Percentiles rank a stretch among this genome's conserved stretches.
phyloP scores from a whole-genome alignment of 1,140 invertebrate species.

The Drosophila littoralis region DNA sequence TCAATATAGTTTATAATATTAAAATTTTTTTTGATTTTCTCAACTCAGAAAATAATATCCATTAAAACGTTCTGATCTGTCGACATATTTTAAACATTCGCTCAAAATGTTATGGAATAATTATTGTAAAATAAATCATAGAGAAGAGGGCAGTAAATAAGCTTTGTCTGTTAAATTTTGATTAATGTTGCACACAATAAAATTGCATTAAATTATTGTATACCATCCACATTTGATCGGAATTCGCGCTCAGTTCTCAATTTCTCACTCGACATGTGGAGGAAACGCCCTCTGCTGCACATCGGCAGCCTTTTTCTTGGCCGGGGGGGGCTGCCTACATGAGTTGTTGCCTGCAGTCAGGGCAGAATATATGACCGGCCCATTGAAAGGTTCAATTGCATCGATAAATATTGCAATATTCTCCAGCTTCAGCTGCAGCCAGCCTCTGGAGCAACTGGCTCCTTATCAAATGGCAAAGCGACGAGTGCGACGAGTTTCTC shows the following conservation, averaged over 20 bases:
- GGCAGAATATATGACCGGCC: conserved; percentile 48
- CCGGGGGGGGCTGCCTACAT: conserved; percentile 29
- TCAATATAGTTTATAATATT: too few species aligned
- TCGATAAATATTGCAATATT: conserved; percentile 74
- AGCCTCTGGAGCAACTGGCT: conserved; percentile 13
- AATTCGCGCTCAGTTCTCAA: conserved; percentile 3
- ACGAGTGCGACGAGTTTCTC: conserved; percentile 59
- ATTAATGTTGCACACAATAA: conserved; percentile 1
- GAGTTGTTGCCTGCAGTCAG: conserved; percentile 51
- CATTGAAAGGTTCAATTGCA: conserved; percentile 65
- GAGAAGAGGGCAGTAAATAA: too few species aligned
- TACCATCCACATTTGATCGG: conserved; percentile 16
- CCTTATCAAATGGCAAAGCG: conserved; percentile 62
- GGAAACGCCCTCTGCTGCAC: conserved; percentile 4
- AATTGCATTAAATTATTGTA: background rate
- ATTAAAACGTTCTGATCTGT: too few species aligned
- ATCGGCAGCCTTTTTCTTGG: background rate
- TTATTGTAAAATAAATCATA: too few species aligned
- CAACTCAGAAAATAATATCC: too few species aligned
- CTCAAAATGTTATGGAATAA: background rate
- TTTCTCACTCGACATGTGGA: conserved; percentile 14
- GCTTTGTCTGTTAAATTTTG: background rate
- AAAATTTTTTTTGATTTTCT: too few species aligned
- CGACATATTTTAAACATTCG: background rate
- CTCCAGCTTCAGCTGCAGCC: background rate